These are phyloP conservation scores for Eriocheir sinensis DNA, from an alignment of 1,140 invertebrate genomes.

Conservation along the genomic window DNA sequence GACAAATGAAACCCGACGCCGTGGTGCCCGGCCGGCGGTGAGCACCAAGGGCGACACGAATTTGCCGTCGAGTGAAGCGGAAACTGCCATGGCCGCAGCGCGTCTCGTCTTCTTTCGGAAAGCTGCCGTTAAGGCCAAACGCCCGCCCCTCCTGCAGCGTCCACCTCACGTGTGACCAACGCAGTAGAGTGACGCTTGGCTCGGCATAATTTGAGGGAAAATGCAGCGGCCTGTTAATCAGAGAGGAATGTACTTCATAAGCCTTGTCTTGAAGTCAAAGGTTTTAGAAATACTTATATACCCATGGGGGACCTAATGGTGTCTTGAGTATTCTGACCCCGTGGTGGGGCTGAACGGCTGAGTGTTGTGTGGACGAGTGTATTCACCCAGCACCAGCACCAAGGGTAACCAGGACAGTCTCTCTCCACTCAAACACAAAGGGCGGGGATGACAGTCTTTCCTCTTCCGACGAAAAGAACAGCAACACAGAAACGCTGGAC, in stretches of 20 bases:
- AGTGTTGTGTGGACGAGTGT: no score
- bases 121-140: not conserved
- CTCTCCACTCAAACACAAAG: conserved; percentile 33
- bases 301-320: no score
- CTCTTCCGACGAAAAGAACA: no score
- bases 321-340: no score
- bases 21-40: not conserved
- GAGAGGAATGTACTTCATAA: no score
- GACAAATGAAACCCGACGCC: not conserved
- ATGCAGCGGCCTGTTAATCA: not conserved
- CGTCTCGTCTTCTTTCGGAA: not conserved
- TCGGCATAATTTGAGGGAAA: not conserved
- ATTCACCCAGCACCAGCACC: no score
- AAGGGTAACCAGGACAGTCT: no score
- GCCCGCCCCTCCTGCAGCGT: no score
- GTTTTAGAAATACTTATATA: not conserved
- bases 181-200: no score
- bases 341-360: no score
- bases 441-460: not conserved
- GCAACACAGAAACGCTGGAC: no score
- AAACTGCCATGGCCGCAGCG: not conserved
- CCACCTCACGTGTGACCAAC: no score
- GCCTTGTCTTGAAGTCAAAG: conserved; percentile 6
- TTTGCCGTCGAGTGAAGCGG: not conserved
- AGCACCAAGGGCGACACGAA: not conserved